phyloP scores from a whole-genome alignment of 2,888 invertebrate species.

The Drepanosiphum platanoidis region DNA sequence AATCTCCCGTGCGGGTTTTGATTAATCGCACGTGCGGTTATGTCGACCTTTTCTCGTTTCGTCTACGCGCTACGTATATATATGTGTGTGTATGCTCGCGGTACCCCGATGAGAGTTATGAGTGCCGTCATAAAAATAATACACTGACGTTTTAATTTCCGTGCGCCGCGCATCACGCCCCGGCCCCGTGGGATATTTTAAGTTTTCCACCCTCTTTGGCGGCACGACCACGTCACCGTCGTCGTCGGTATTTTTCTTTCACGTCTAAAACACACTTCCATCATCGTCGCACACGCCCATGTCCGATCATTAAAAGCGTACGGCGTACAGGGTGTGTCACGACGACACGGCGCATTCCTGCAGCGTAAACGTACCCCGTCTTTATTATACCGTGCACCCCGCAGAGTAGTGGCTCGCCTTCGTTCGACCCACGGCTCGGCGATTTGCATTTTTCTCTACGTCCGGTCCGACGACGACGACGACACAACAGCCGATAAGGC shows the following conservation, averaged over 20 bases:
- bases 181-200: conserved; percentile 1
- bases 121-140: conserved; percentile 4
- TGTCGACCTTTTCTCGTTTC: neutral
- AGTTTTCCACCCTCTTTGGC: neutral
- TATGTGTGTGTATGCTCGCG: neutral
- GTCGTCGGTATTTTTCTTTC: neutral
- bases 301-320: neutral
- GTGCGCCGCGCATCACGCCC: neutral
- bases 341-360: neutral
- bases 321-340: neutral
- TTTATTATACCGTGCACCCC: neutral
- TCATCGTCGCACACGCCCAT: neutral
- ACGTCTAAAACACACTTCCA: neutral
- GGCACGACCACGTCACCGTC: neutral
- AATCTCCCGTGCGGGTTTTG: no score
- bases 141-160: conserved; percentile 36
- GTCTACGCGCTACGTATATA: neutral
- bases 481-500: no score
- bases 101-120: neutral
- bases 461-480: no score
- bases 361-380: neutral
- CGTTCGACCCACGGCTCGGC: neutral
- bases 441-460: no score
- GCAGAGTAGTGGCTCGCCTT: neutral
- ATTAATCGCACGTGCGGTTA: conserved; percentile 14